These are phyloP conservation scores for Sardina pilchardus DNA, from an alignment of 2,113 vertebrate genomes.

Conservation along the genomic window DNA sequence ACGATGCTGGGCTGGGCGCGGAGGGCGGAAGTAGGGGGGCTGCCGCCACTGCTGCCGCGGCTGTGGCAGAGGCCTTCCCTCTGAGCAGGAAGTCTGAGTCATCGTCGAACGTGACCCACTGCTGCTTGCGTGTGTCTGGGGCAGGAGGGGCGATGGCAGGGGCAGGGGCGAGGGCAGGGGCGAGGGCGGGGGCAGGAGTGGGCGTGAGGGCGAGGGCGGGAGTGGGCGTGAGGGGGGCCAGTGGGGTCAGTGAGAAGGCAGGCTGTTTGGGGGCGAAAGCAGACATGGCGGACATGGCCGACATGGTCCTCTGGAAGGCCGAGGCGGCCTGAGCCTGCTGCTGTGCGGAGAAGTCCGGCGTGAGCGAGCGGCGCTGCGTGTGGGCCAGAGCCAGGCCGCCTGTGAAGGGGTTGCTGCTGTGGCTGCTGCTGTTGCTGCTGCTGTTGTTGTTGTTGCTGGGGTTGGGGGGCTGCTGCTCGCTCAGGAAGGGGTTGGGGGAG, in stretches of 20 bases:
- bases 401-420: constrained; percentile 81
- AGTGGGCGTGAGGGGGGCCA: constrained; percentile 45
- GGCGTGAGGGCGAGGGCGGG: constrained; percentile 38
- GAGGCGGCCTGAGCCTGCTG: constrained; percentile 40
- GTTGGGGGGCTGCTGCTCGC: constrained; percentile 62
- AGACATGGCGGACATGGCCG: constrained; percentile 40
- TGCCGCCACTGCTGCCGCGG: constrained; percentile 36
- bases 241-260: constrained; percentile 42
- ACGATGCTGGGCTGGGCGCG: background rate
- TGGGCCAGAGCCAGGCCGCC: constrained; percentile 51
- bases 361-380: constrained; percentile 54
- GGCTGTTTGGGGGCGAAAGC: constrained; percentile 54
- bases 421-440: constrained; percentile 75
- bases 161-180: constrained; percentile 16
- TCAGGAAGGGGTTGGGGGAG: constrained; percentile 74
- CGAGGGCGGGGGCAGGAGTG: constrained; percentile 50
- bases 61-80: constrained; percentile 19
- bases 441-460: constrained; percentile 77
- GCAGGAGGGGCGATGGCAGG: constrained; percentile 43
- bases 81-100: constrained; percentile 38
- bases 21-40: constrained; percentile 37
- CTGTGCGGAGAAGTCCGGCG: constrained; percentile 61
- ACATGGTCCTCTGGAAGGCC: constrained; percentile 52
- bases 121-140: constrained; percentile 59
- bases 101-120: constrained; percentile 87